These are phyloP conservation scores for Columbina picui DNA, from an alignment of 2,113 vertebrate species.

Conservation along the genomic window DNA sequence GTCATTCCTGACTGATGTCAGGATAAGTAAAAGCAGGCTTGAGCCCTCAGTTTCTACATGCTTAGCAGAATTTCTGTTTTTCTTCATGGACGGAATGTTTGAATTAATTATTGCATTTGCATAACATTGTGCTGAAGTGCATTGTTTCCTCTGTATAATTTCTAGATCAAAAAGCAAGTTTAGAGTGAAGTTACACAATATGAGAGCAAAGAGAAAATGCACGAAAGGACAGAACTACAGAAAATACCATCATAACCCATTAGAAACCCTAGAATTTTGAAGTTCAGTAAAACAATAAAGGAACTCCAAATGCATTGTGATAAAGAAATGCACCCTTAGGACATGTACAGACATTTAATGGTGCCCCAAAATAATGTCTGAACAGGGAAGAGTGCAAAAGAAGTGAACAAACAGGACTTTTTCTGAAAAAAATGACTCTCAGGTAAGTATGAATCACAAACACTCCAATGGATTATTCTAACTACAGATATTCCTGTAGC, in stretches of 20 bases:
- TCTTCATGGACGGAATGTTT: neutral
- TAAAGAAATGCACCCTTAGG: neutral
- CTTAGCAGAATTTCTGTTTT: neutral
- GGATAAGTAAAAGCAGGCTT: conserved; percentile 28
- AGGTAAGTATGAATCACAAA: neutral
- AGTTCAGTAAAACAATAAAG: neutral
- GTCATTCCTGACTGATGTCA: neutral
- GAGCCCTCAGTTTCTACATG: neutral
- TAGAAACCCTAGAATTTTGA: neutral
- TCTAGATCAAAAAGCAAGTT: neutral
- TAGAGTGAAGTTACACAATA: neutral
- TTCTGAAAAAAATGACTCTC: neutral
- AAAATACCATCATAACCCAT: neutral
- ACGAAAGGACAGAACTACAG: neutral
- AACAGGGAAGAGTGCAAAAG: neutral
- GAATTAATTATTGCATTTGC: neutral
- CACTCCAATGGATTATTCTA: neutral
- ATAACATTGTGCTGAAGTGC: neutral
- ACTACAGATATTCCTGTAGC: neutral
- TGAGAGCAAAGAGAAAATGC: neutral
- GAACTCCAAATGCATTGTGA: neutral
- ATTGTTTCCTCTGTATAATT: neutral
- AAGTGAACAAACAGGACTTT: neutral
- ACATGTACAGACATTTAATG: neutral
- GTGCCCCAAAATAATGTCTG: neutral